These are phyloP conservation scores for Myripristis murdjan DNA, from an alignment of 2,797 vertebrate species.

Conservation along the genomic window DNA sequence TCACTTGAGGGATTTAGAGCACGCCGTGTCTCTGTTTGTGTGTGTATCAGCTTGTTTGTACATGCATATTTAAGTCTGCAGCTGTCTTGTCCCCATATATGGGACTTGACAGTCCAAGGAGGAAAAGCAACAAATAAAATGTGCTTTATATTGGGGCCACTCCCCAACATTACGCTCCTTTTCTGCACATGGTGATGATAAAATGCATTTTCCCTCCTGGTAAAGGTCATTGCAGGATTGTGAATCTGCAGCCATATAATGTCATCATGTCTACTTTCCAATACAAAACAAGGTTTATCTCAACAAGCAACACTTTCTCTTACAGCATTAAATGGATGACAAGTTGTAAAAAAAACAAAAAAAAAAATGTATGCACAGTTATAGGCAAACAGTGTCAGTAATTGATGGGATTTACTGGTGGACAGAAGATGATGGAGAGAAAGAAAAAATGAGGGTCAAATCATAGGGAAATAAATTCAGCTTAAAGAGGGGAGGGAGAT, in stretches of 20 bases:
- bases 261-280: slow-evolving; percentile 2
- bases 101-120: slow-evolving; percentile 5
- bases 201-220: slow-evolving; percentile 1
- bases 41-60: background rate
- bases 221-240: slow-evolving; percentile 34
- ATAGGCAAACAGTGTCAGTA: background rate
- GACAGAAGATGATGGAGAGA: background rate
- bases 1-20: slow-evolving; percentile 47
- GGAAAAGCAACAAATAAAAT: background rate
- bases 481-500: background rate
- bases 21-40: slow-evolving; percentile 17
- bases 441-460: background rate
- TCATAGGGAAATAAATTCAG: background rate
- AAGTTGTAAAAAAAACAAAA: no score
- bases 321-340: background rate
- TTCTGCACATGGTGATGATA: slow-evolving; percentile 14
- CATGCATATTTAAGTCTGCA: background rate
- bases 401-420: background rate
- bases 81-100: slow-evolving; percentile 8
- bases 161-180: background rate
- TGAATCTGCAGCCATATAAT: slow-evolving; percentile 16
- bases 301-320: slow-evolving; percentile 1
- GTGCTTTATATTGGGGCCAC: background rate
- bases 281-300: background rate
- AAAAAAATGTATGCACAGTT: background rate